These are phyloP conservation scores for Numenius phaeopus DNA, from an alignment of 2,797 vertebrate species.

Conservation along the genomic window DNA sequence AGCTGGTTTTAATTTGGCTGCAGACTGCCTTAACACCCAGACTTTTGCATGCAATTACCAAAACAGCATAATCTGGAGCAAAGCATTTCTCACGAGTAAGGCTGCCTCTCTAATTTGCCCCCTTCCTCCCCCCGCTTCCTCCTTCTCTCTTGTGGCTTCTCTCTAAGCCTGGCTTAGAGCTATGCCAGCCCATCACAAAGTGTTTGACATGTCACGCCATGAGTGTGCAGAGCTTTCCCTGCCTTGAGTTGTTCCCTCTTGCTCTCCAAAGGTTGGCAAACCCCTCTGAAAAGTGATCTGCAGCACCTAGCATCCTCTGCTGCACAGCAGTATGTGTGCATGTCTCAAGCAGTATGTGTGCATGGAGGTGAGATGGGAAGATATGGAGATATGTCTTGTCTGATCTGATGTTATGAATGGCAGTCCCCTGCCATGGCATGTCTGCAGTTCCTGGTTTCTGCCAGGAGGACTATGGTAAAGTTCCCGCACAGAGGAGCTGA, in stretches of 20 bases:
- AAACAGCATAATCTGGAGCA: background rate
- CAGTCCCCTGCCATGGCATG: background rate
- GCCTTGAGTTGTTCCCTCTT: background rate
- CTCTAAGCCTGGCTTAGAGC: accelerated
- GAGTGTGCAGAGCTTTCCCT: background rate
- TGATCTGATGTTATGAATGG: too few relatives aligned
- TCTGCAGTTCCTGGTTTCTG: background rate
- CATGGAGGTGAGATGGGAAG: background rate
- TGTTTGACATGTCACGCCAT: background rate
- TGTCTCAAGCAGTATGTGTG: background rate
- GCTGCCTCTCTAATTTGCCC: background rate
- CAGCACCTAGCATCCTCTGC: background rate
- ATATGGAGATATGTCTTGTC: background rate
- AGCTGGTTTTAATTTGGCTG: background rate
- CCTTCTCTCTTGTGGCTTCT: background rate
- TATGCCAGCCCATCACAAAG: background rate
- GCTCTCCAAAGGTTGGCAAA: background rate
- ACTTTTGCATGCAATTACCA: background rate
- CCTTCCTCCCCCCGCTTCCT: accelerated
- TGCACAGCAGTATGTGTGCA: accelerated
- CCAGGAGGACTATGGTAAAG: background rate
- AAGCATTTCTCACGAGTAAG: background rate
- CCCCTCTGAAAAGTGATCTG: background rate
- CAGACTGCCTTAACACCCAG: background rate
- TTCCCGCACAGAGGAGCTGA: accelerated